These are phyloP conservation scores for Hetaerina titia DNA, from an alignment of 2,888 invertebrate species.

Conservation along the genomic window DNA sequence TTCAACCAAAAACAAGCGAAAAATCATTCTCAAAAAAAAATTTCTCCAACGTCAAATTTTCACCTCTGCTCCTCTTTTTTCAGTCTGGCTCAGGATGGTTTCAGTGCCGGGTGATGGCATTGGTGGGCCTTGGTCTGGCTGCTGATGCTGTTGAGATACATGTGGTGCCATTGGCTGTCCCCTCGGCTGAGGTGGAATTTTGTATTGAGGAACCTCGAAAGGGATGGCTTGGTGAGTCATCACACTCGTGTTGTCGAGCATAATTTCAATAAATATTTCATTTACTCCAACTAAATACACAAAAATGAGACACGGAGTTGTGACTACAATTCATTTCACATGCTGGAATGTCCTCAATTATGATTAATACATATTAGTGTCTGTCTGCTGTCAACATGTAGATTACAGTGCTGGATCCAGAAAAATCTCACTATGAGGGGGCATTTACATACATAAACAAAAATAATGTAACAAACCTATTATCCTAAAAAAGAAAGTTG, in stretches of 20 bases:
- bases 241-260: background rate
- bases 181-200: slow-evolving; percentile 88
- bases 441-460: no score
- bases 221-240: slow-evolving; percentile 84
- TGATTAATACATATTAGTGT: no score
- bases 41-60: background rate
- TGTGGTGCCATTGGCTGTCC: slow-evolving; percentile 85
- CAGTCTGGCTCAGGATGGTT: slow-evolving; percentile 86
- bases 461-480: no score
- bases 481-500: no score
- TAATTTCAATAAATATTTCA: background rate
- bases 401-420: no score
- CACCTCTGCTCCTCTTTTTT: slow-evolving; percentile 64
- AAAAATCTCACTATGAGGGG: no score
- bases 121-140: slow-evolving; percentile 83
- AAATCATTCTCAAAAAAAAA: background rate
- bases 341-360: no score
- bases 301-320: no score
- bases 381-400: no score
- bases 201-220: slow-evolving; percentile 86
- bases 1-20: no score
- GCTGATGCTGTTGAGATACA: slow-evolving; percentile 85
- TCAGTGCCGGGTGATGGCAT: slow-evolving; percentile 83
- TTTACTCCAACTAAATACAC: background rate
- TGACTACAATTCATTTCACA: no score